These are phyloP conservation scores for Prolemur simus DNA, from an alignment of 2,113 vertebrate species.

Conservation along the genomic window DNA sequence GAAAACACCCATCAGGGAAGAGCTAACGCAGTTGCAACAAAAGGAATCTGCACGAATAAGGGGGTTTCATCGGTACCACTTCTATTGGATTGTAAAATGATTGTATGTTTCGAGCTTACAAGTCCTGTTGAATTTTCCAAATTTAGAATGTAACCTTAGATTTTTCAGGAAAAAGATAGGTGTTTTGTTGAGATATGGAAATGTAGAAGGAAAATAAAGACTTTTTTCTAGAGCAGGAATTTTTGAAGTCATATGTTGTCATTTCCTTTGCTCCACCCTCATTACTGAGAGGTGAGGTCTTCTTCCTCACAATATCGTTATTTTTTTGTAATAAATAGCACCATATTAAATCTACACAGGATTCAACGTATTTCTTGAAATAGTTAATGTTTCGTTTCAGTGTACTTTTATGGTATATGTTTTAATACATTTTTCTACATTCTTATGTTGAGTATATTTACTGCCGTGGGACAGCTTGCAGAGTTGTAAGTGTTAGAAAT, in stretches of 20 bases:
- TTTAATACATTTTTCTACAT: slow-evolving; percentile 54
- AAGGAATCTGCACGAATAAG: neutral
- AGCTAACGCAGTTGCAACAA: neutral
- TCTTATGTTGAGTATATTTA: slow-evolving; percentile 51
- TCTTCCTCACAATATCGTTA: neutral
- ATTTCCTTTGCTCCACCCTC: neutral
- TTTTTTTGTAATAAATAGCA: slow-evolving; percentile 44
- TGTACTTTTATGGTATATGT: slow-evolving; percentile 44
- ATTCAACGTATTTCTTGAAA: slow-evolving; percentile 37
- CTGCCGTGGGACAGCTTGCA: slow-evolving; percentile 41
- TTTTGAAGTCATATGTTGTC: neutral
- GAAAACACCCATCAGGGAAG: neutral
- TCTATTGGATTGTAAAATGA: neutral
- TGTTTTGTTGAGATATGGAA: neutral
- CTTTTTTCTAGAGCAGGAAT: neutral
- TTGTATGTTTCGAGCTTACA: neutral
- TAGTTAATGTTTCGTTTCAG: slow-evolving; percentile 50
- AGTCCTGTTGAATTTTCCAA: neutral
- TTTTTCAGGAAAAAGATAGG: neutral
- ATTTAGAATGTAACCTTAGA: neutral
- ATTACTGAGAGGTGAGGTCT: neutral
- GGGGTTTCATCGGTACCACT: neutral
- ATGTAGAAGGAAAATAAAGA: neutral
- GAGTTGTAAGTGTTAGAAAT: slow-evolving; percentile 49
- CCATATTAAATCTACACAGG: neutral